Evolutionary conservation across 2,797 vertebrate genomes (phyloP), one percentile per base, ranked within the genome.

Genomic region (Lycodopsis pacificus): DNA sequence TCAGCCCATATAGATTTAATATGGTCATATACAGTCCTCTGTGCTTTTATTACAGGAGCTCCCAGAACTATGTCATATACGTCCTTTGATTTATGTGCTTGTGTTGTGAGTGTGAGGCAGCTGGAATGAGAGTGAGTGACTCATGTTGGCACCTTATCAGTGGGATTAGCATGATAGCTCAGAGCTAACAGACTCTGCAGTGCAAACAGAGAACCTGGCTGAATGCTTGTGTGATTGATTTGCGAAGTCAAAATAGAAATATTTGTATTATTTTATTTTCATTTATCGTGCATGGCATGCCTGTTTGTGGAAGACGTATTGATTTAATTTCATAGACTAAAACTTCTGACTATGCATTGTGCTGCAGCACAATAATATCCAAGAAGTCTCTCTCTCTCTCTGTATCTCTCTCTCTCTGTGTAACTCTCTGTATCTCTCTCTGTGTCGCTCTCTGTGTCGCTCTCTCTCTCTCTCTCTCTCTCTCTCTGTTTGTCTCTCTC

Each of bases 71-170:
- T 34, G 49, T n/a, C 17, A 58, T 20, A 19, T 34, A 76, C 48
- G 27, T 3, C 65, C 56, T 76, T 53, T 70, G 78, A 84, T 80
- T 79, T 71, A 73, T 73, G 65, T 54, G 49, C 17, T 0, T 19
- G 69, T 57, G 38, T 65, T 70, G 69, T 15, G n/a, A 46, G 36
- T 59, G 48, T 71, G 70, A 57, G 61, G 76, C 63, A 61, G 70
- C 59, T 51, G 54, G 65, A 77, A 79, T 64, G 49, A 83, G 68
- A 76, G 54, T 63, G 44, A 69, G 73, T 34, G 84, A 68, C 73
- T 82, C 77, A 67, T 64, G 65, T 79, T 73, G 81, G 78, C 84
- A 76, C 61, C 67, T 59, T 51, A 76, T 89, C 73, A 38, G 40
- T 42, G 48, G 56, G 76, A 87, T 82, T 76, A 84, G 65, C 69